A percentile compares a stretch with the other conserved stretches of the same genome.
Evolutionary conservation across 2,888 invertebrate species (phyloP).

Genomic region (Dastarcus helophoroides): DNA sequence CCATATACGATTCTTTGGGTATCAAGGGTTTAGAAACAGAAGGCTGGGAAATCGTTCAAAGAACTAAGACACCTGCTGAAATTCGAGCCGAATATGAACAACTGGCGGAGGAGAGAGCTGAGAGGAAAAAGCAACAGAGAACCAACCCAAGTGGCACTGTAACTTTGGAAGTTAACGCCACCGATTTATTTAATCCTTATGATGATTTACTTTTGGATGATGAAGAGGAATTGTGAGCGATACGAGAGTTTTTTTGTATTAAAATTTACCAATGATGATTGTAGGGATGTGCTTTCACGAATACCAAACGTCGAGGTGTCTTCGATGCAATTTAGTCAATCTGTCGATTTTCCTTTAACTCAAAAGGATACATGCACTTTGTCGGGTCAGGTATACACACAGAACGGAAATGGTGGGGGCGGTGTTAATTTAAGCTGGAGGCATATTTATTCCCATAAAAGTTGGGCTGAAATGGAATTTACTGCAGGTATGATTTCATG

Average conservation of each 20-base stretch:
- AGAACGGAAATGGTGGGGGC: slow-evolving; percentile 79
- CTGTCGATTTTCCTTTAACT: slow-evolving; percentile 87
- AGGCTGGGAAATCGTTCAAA: slow-evolving; percentile 89
- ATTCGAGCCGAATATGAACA: slow-evolving; percentile 95
- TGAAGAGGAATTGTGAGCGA: slow-evolving; percentile 23
- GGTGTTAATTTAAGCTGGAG: slow-evolving; percentile 67
- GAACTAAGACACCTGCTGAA: slow-evolving; percentile 87
- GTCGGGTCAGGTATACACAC: slow-evolving; percentile 69
- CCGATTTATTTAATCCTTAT: slow-evolving; percentile 83
- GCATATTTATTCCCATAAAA: slow-evolving; percentile 67
- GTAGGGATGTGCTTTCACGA: slow-evolving; percentile 19
- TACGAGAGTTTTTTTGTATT: slow-evolving; percentile 2
- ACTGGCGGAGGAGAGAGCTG: slow-evolving; percentile 71
- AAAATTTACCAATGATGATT: slow-evolving; percentile 11
- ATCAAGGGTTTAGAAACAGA: slow-evolving; percentile 84
- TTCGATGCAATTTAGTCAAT: slow-evolving; percentile 87
- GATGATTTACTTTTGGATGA: slow-evolving; percentile 48
- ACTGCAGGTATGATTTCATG: slow-evolving; percentile 59
- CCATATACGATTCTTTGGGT: slow-evolving; percentile 89
- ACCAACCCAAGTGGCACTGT: slow-evolving; percentile 88
- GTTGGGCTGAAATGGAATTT: slow-evolving; percentile 79
- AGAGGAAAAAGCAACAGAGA: slow-evolving; percentile 73
- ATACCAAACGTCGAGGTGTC: slow-evolving; percentile 77
- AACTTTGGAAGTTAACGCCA: slow-evolving; percentile 81
- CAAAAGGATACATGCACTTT: slow-evolving; percentile 73